These are phyloP conservation scores for Ranitomeya variabilis DNA, from an alignment of 2,113 vertebrate species.

Conservation along the genomic window DNA sequence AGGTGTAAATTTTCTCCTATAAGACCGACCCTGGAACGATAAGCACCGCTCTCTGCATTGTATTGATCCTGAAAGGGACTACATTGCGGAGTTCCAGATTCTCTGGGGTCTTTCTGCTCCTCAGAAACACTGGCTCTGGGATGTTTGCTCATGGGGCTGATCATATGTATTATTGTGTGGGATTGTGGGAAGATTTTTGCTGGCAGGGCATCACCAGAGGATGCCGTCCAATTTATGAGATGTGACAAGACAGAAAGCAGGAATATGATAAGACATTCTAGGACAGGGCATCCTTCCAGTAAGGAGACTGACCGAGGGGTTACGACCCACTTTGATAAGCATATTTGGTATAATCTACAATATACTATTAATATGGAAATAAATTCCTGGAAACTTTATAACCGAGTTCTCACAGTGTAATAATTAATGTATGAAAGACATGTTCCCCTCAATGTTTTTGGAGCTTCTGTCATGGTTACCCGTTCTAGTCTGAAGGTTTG, in stretches of 20 bases:
- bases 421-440: neutral
- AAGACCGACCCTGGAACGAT: neutral
- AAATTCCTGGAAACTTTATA: neutral
- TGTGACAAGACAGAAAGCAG: conserved; percentile 26
- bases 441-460: neutral
- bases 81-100: neutral
- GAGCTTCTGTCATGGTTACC: neutral
- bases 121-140: neutral
- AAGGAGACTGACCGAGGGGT: neutral
- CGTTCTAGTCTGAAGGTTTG: neutral
- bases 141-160: neutral
- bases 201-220: conserved; percentile 6
- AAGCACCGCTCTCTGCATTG: neutral
- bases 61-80: conserved; percentile 2
- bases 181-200: conserved; percentile 16
- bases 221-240: conserved; percentile 47
- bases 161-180: neutral
- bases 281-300: conserved; percentile 1
- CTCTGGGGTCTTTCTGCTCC: neutral
- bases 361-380: neutral
- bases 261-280: neutral
- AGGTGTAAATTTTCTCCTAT: neutral
- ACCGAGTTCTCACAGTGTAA: neutral
- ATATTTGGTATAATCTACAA: neutral
- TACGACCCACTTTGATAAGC: neutral